Base-by-base conservation (phyloP, 2,113 vertebrate species). In the Lampris incognitus region DNA sequence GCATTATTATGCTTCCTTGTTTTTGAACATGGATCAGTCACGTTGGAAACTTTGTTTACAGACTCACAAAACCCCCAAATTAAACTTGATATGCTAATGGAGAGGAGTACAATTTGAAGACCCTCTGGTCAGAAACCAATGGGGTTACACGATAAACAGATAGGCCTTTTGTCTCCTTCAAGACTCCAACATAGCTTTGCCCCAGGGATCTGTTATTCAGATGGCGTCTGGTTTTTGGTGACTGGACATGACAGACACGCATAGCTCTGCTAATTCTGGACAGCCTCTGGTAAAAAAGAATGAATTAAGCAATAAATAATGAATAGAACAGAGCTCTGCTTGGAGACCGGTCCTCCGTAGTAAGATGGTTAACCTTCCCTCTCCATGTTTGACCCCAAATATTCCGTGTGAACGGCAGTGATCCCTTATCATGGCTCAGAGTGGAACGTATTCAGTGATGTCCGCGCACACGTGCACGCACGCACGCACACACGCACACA, bases 151-250 rank as follows among this genome's bases (percentile, higher is more conserved):
- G 39, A 1, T 49, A 52, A 85, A 89, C 89, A 89, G 76, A 88
- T 50, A 24, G 49, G 8, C 2, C 78, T 76, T 89, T 88, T 90
- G 85, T 92, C 68, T 60, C 66, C 59, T 24, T 49, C 69, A n/a
- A 74, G 69, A 64, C 65, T n/a, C 54, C 76, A 71, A 59, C 75
- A 13, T 62, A 40, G 82, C 76, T 81, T 82, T 69, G 89, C 92
- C 89, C 79, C 67, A 73, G 86, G 92, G 82, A 62, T 74, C 82
- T 79, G 75, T 78, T 89, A 69, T 88, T 88, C 86, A 85, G 73
- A 88, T 73, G 71, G 84, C 65, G 83, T 87, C 88, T 91, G 88
- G 76, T 88, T 79, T 87, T 88, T 57, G 86, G 83, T 79, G 82
- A 82, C 87, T 67, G 81, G 76, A 84, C 74, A 87, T 75, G 76